Percentiles rank a stretch among this genome's conserved stretches.
Evolutionary conservation across 2,113 vertebrate species (phyloP).

Genomic region (Ia io): DNA sequence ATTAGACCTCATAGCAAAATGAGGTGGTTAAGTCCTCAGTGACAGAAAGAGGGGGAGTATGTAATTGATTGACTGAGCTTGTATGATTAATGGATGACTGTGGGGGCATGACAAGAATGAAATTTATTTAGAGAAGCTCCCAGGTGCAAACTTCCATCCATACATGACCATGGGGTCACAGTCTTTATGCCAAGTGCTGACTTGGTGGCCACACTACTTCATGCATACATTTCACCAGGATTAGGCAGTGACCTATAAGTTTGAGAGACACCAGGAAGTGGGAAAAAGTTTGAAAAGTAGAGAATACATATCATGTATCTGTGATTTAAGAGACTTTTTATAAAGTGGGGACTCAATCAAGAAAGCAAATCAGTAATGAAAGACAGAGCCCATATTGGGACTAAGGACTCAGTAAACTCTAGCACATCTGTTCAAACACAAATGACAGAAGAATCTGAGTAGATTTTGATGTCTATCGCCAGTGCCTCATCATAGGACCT

Average conservation of each 20-base stretch:
- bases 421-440: neutral
- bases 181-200: neutral
- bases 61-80: neutral
- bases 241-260: neutral
- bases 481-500: neutral
- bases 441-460: neutral
- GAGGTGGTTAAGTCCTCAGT: neutral
- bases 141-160: neutral
- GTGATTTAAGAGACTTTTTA: neutral
- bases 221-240: neutral
- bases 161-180: neutral
- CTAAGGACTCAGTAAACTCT: neutral
- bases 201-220: neutral
- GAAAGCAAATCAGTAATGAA: conserved; percentile 19
- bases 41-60: neutral
- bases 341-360: neutral
- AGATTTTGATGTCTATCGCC: neutral
- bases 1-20: neutral
- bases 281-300: neutral
- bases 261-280: neutral
- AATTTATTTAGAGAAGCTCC: conserved; percentile 14
- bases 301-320: neutral
- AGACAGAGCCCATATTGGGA: neutral
- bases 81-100: neutral
- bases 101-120: neutral